phyloP scores from a whole-genome alignment of 2,888 invertebrate genomes.

The Pollenia angustigena region DNA sequence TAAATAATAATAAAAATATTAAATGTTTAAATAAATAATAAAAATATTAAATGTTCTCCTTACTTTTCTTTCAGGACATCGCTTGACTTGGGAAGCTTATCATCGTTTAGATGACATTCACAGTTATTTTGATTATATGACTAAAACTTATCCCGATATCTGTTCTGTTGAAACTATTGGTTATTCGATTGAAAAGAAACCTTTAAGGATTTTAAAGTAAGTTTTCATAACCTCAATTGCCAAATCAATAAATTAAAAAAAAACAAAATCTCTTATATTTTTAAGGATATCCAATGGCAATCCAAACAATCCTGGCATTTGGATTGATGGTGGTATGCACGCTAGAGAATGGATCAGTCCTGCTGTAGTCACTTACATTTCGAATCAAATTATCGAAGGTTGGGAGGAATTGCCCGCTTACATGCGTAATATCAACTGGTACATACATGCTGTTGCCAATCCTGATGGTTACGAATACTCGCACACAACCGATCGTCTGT shows the following conservation, averaged over 20 bases:
- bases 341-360: slow-evolving; percentile 96
- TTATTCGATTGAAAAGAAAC: slow-evolving; percentile 89
- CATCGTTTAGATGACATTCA: slow-evolving; percentile 89
- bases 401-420: slow-evolving; percentile 87
- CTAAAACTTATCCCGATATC: slow-evolving; percentile 88
- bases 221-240: slow-evolving; percentile 43
- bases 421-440: slow-evolving; percentile 93
- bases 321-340: slow-evolving; percentile 93
- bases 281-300: slow-evolving; percentile 89
- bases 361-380: slow-evolving; percentile 90
- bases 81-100: slow-evolving; percentile 91
- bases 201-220: slow-evolving; percentile 87
- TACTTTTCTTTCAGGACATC: slow-evolving; percentile 79
- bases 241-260: not conserved
- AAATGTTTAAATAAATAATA: too few relatives aligned
- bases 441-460: slow-evolving; percentile 90
- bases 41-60: too few relatives aligned
- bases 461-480: slow-evolving; percentile 96
- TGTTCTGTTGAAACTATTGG: slow-evolving; percentile 91
- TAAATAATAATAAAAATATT: too few relatives aligned
- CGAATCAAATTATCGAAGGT: slow-evolving; percentile 89
- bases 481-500: slow-evolving; percentile 91
- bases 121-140: slow-evolving; percentile 89
- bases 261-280: slow-evolving; percentile 13
- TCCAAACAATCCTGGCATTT: slow-evolving; percentile 87